These are phyloP conservation scores for Trichomalopsis sarcophagae DNA, from an alignment of 1,140 invertebrate genomes.

Conservation along the genomic window DNA sequence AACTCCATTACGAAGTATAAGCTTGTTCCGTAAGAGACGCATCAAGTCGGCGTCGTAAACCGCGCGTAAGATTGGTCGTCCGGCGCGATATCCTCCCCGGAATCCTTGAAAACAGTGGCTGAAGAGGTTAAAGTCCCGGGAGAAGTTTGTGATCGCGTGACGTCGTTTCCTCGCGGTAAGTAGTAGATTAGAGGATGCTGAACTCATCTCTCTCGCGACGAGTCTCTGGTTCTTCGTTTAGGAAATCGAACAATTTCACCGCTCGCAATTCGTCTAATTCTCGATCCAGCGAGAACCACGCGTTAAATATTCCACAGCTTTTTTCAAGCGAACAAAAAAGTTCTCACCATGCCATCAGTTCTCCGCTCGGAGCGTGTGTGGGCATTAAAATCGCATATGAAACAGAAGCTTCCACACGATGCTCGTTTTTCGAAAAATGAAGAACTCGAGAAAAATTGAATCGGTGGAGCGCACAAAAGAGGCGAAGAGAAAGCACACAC, in stretches of 20 bases:
- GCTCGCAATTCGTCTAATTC: too few species aligned
- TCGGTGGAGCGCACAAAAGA: too few species aligned
- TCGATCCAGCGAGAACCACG: background rate
- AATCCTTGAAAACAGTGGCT: background rate
- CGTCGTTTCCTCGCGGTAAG: background rate
- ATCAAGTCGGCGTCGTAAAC: background rate
- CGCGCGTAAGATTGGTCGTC: background rate
- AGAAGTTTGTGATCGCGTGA: slow-evolving; percentile 4
- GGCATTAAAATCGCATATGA: too few species aligned
- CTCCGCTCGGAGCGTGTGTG: too few species aligned
- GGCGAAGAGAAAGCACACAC: too few species aligned
- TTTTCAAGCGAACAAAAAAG: background rate
- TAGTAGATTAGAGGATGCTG: background rate
- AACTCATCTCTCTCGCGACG: background rate
- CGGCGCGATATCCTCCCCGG: background rate
- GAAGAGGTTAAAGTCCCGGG: background rate
- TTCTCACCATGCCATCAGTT: too few species aligned
- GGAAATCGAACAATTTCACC: too few species aligned
- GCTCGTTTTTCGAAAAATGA: background rate
- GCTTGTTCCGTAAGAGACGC: too few species aligned
- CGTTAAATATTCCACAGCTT: background rate
- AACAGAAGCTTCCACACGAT: background rate
- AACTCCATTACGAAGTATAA: background rate
- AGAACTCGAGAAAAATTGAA: background rate
- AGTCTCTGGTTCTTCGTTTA: too few species aligned